Evolutionary conservation across 1,140 invertebrate species (phyloP), one percentile per base, ranked within the genome.

Genomic region (Contarinia nasturtii): DNA sequence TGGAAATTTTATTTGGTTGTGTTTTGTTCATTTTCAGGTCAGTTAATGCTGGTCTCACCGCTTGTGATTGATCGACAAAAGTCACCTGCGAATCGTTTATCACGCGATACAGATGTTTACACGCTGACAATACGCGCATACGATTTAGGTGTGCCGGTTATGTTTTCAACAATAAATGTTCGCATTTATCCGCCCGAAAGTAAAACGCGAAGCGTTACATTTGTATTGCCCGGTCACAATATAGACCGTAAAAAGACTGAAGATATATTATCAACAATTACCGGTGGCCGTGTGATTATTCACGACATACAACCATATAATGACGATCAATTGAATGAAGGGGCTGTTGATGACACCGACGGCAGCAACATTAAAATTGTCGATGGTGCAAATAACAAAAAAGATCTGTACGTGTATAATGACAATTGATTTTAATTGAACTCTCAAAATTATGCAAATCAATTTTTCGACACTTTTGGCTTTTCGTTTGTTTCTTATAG

Each of bases 101-200:
- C 46, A 49, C 34, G 63, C 44, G 67, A 74, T 33, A 67, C 66
- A 49, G 68, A 75, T 54, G 60, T 77, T 27, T 76, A 72, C 49
- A 69, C 74, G 2, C 61, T 86, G 7, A 80, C 73, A 33, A 74
- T 78, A 18, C 69, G 82, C 56, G 83, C 82, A 12, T 86, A 84
- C 54, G 85, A 88, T 65, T 69, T 84, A 49, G 85, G 84, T 57
- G 71, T 84, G 1, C 86, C 85, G 1, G 76, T 78, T 54, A 64
- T 76, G 49, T 82, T 67, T 47, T 75, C 73, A 5, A 73, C 72
- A 8, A 76, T 77, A 11, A 67, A 70, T 49, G 75, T 81, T 48
- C 68, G 77, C 57, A 65, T 82, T 55, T 77, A 77, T 68, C 73
- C 80, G 46, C 71, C 79, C 47, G 73, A 76, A 53, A 72, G 69